Evolutionary conservation across 1,140 invertebrate genomes (phyloP).

Genomic region (Belonocnema kinseyi): DNA sequence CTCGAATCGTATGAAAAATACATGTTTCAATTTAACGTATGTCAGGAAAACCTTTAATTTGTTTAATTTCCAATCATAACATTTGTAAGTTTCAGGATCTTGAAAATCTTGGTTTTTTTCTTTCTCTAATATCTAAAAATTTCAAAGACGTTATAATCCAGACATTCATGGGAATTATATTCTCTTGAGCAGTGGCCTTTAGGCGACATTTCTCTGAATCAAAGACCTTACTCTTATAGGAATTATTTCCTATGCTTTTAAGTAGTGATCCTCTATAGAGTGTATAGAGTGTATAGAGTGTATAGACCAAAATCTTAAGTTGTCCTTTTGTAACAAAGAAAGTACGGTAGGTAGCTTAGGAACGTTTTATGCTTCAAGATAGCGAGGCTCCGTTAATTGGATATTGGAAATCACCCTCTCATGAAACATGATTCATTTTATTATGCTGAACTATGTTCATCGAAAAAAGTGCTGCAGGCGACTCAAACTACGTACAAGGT

Average conservation of each 20-base stretch:
- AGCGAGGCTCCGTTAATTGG: constrained; percentile 12
- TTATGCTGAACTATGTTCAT: constrained; percentile 21
- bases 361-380: constrained; percentile 20
- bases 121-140: too few species aligned
- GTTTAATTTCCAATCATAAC: too few species aligned
- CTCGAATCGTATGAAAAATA: too few species aligned
- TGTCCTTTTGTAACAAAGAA: constrained; percentile 13
- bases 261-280: neutral
- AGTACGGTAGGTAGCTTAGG: constrained; percentile 2
- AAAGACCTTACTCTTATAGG: neutral
- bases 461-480: constrained; percentile 9
- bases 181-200: neutral
- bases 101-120: too few species aligned
- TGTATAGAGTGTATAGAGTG: neutral
- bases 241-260: constrained; percentile 17
- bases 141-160: too few species aligned
- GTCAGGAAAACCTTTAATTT: too few species aligned
- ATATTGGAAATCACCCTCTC: constrained; percentile 24
- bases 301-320: constrained; percentile 12
- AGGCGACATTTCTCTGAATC: constrained; percentile 8
- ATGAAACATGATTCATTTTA: constrained; percentile 25
- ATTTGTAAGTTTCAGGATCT: too few species aligned
- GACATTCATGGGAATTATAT: too few species aligned
- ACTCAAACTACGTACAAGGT: constrained; percentile 16
- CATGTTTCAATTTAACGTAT: too few species aligned